Evolutionary conservation across 2,113 vertebrate genomes (phyloP).

Genomic region (Nothoprocta pentlandii): DNA sequence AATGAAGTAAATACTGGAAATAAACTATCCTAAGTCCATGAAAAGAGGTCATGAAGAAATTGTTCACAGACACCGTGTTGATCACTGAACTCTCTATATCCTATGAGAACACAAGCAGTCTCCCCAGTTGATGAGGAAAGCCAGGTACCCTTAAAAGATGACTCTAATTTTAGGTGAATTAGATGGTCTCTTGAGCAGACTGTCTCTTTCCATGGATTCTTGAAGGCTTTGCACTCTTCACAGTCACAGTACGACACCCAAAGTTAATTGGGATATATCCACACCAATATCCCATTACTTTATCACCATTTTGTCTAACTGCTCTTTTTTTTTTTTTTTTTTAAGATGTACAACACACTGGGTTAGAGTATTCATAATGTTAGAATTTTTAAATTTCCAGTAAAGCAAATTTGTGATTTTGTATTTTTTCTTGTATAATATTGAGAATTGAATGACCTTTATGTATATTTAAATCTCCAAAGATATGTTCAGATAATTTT

Average conservation of each 20-base stretch:
- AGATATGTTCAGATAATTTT: conserved; percentile 50
- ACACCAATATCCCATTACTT: background rate
- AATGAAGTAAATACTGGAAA: background rate
- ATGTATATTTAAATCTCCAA: background rate
- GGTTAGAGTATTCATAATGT: background rate
- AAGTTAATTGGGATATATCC: background rate
- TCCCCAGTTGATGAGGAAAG: background rate
- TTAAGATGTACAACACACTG: background rate
- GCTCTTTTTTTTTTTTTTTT: background rate
- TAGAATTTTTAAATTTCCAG: background rate
- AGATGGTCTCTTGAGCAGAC: background rate
- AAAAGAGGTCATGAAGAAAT: background rate
- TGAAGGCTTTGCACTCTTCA: background rate
- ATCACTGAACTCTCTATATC: background rate
- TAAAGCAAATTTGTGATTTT: background rate
- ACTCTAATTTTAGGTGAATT: background rate
- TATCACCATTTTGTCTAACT: background rate
- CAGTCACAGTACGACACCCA: background rate
- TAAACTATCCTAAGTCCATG: background rate
- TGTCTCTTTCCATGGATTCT: background rate
- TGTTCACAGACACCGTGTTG: background rate
- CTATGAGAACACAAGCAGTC: accelerated
- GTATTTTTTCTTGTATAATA: background rate
- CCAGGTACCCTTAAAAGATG: accelerated
- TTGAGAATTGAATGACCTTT: conserved; percentile 30